Evolutionary conservation across 2,797 vertebrate genomes (phyloP), one percentile per base, ranked within the genome.

Genomic region (Pangasius mekongensis): DNA sequence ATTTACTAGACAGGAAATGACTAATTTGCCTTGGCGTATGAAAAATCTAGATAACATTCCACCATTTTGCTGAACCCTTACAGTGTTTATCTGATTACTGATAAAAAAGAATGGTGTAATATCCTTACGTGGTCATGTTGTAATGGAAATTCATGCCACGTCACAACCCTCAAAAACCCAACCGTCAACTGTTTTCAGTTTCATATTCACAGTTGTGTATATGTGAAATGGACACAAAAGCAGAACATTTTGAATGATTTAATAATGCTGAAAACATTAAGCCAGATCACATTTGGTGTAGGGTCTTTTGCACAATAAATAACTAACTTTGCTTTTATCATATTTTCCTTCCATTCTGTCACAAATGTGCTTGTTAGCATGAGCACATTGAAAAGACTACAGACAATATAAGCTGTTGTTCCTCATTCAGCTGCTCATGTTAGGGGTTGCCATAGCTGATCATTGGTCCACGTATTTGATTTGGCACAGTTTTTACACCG

Each of bases 1-100:
- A 81, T 60, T 58, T 60, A 39, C 56, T 60, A 60, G 33, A 81
- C 33, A 81, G 78, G 78, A 81, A 60, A 60, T 81, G 4, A 81
- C 54, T 81, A 24, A 81, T 81, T 60, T 60, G 5, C 20, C 2
- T 24, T 30, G 20, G 13, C 60, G 9, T 39, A 81, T 24, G 54
- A 43, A 27, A 39, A 39, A 39, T 60, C 56, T 60, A 60, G 33
- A 81, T 58, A 80, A 58, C 56, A 60, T 80, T 36, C 54, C 54
- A 80, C 9, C 77, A 36, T 60, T 60, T 81, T 39, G 56, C 56
- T 81, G 33, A 81, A 39, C 56, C 20, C 30, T 60, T 39, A 39
- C 33, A 39, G 33, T 60, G 11, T 60, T 81, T 60, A 60, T 39
- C 5, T 81, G 78, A 60, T 81, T 60, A 39, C 20, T 7, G 78